phyloP scores from a whole-genome alignment of 2,888 invertebrate genomes.

The Piscicola geometra region DNA sequence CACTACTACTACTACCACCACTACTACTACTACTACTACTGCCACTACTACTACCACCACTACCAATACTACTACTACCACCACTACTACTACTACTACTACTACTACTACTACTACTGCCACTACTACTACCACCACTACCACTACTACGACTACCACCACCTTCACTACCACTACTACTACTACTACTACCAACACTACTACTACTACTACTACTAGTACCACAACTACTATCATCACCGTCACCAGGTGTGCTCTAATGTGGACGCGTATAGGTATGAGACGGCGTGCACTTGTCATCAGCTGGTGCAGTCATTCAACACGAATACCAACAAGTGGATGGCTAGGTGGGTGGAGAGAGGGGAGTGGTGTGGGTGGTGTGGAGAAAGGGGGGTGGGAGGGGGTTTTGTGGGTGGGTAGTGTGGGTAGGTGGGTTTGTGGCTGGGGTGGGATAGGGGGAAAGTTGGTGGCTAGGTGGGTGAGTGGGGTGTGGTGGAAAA shows the following conservation, averaged over 20 bases:
- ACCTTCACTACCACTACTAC: no score
- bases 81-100: slow-evolving; percentile 35
- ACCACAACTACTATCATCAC: no score
- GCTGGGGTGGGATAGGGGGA: background rate
- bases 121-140: slow-evolving; percentile 34
- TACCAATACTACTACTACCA: slow-evolving; percentile 33
- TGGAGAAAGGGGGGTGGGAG: background rate
- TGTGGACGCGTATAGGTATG: slow-evolving; percentile 74
- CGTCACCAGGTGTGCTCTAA: slow-evolving; percentile 73
- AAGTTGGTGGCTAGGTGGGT: background rate
- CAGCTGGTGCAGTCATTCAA: slow-evolving; percentile 83
- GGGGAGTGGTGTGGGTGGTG: background rate
- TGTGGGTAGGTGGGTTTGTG: background rate
- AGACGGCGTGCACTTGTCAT: slow-evolving; percentile 75
- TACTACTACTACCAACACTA: no score
- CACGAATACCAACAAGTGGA: slow-evolving; percentile 90
- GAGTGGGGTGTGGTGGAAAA: no score
- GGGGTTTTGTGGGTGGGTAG: background rate
- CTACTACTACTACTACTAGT: no score
- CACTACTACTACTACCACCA: slow-evolving; percentile 18
- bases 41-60: slow-evolving; percentile 15
- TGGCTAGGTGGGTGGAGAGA: slow-evolving; percentile 65
- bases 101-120: slow-evolving; percentile 37
- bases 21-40: slow-evolving; percentile 24
- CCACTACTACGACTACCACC: no score